Base-by-base conservation (phyloP, 2,888 invertebrate species). In the Napeogenes inachia region DNA sequence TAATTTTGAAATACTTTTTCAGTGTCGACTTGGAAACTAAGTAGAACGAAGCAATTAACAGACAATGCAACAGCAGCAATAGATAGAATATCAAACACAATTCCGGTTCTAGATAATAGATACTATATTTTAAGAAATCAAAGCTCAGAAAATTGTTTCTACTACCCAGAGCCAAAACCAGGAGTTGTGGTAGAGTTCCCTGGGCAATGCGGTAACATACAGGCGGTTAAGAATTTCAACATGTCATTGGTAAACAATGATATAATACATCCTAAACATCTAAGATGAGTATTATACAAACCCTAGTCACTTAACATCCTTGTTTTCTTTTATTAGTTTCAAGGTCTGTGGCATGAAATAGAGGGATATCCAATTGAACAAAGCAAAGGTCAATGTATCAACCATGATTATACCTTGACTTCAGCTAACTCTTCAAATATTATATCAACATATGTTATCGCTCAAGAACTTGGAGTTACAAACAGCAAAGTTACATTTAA, bases 321-420 rank as follows among this genome's bases (percentile, higher is more conserved):
- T 12, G 21, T 59, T 59, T 57, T 46, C 38, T 42, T 55, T 47
- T 73, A 71, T 5, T 53, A 75, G 75, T 76, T 74, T 62, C 42
- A 62, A 60, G 75, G 75, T 8, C 46, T 61, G 3, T 76, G 76
- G 76, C 64, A 73, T 45, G 76, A 76, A 69, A 70, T 73, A 13
- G 65, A 72, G 57, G 69, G 74, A 2, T 76, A 76, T 45, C 74
- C 74, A 3, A 81, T 81, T 63, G 73, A 73, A 2, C 71, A 78
- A 30, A 78, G 80, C 61, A 64, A 75, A 2, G 86, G 87, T 4
- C 76, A 82, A 13, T 89, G 89, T 58, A 68, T 84, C 33, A 75
- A 66, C 58, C 84, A 85, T 60, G 64, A 72, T 5, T 85, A 78
- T 67, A 66, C 70, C 0, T 13, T 56, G 8, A 67, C 69, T 13